Evolutionary conservation across 1,140 invertebrate species (phyloP), one percentile per base, ranked within the genome.

Genomic region (Hyposmocoma kahamanoa): DNA sequence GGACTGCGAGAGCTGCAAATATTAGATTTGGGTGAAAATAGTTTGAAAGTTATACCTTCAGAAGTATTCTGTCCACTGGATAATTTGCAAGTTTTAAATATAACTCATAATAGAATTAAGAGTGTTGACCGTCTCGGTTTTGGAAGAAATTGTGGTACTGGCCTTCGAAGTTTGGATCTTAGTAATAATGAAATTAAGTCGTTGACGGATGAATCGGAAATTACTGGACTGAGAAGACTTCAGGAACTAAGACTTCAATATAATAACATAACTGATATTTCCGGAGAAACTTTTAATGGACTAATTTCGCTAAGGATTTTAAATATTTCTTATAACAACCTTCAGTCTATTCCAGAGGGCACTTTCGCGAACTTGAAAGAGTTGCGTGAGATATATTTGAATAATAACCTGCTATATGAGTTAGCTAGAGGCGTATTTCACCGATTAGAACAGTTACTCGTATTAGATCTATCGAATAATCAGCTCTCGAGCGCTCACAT

Each of bases 401-500:
- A 94, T 72, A 90, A 93, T 85, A 96, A 96, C 72, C 91, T 91
- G 43, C 84, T 96, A 47, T 91, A 91, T 60, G 93, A 94, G 62
- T 77, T 96, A 58, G 93, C 94, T 15, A 91, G 90, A 55, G 93
- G 93, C 34, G 87, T 94, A 3, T 96, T 97, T 74, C 92, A 94
- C 56, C 90, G 92, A 6, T 88, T 98, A 54, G 92, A 95, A 59
- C 92, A 95, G 72, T 87, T 98, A 50, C 86, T 96, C 47, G 90
- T 95, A 9, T 89, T 98, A 53, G 95, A 98, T 87, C 88, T 97
- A 58, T 94, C 94, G n/a, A 91, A 93, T 59, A 98, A 98, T 87
- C 91, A 92, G 62, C 87, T 98, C 42, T 92, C 91, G 49, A 94
- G 92, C 75, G 91, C 92, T 62, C 94, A 92, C 70, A 91, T 96